Conservation (phyloP, 2,888 invertebrate genomes). For the Glyphotaelius pellucidus region DNA sequence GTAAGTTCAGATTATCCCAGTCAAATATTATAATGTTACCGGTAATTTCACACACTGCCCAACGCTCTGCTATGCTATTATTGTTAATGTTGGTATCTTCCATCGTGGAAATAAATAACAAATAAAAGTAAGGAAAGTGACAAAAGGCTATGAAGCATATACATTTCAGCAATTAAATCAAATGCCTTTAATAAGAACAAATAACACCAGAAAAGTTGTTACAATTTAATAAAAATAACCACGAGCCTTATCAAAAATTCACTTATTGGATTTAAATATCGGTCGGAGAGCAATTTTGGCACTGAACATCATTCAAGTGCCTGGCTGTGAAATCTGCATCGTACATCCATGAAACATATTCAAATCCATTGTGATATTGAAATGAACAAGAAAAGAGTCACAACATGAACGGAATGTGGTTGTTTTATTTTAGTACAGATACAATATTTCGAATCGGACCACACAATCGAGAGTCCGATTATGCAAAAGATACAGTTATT, state of each 20-base stretch:
- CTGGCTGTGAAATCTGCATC: background rate
- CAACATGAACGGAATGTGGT: background rate
- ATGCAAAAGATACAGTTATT: constrained; percentile 21
- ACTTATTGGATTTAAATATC: background rate
- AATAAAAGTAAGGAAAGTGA: background rate
- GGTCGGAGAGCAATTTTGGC: background rate
- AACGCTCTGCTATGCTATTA: background rate
- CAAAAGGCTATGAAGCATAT: background rate
- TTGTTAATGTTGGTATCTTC: background rate
- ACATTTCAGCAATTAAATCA: too few species aligned
- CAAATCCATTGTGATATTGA: constrained; percentile 2
- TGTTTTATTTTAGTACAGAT: background rate
- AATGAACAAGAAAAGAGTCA: background rate
- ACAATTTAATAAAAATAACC: background rate
- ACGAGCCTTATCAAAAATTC: background rate
- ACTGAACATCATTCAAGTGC: background rate
- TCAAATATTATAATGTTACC: background rate
- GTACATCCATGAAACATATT: background rate
- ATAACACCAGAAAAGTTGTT: background rate
- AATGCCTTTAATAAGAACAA: too few species aligned
- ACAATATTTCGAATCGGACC: constrained; percentile 27
- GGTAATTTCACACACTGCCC: background rate
- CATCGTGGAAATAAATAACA: background rate
- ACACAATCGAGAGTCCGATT: constrained; percentile 39
- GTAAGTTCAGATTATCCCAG: too few species aligned